phyloP scores from a whole-genome alignment of 2,888 invertebrate species.

The Melanostoma scalare region DNA sequence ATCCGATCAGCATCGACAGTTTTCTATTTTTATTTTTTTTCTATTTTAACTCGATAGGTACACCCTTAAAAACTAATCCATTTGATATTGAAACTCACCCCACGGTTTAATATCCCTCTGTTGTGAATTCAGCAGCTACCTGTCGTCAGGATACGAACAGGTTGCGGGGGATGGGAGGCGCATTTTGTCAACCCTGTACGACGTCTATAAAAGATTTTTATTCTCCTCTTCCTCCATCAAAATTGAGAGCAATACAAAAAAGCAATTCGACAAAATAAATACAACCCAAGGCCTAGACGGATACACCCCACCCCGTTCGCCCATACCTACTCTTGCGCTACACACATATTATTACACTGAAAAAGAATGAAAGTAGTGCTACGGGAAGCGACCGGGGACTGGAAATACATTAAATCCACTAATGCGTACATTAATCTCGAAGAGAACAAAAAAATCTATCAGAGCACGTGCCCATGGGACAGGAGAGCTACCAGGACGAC shows the following conservation, averaged over 20 bases:
- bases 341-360: background rate
- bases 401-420: constrained; percentile 81
- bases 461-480: constrained; percentile 77
- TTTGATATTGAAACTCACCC: constrained; percentile 67
- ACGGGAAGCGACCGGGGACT: constrained; percentile 39
- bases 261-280: constrained; percentile 70
- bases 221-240: constrained; percentile 8
- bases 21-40: constrained; percentile 19
- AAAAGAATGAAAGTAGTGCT: constrained; percentile 9
- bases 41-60: constrained; percentile 50
- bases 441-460: constrained; percentile 74
- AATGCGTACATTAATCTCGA: constrained; percentile 81
- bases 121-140: constrained; percentile 42
- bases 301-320: constrained; percentile 7
- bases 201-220: constrained; percentile 28
- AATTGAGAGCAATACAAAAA: constrained; percentile 53
- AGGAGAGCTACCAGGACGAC: constrained; percentile 66
- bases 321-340: background rate
- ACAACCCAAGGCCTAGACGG: constrained; percentile 63
- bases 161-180: constrained; percentile 16
- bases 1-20: constrained; percentile 45
- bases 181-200: constrained; percentile 46
- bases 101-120: constrained; percentile 59
- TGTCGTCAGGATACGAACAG: constrained; percentile 51
- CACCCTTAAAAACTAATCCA: constrained; percentile 55